These are phyloP conservation scores for Haplochromis burtoni DNA, from an alignment of 2,113 vertebrate genomes.

Conservation along the genomic window DNA sequence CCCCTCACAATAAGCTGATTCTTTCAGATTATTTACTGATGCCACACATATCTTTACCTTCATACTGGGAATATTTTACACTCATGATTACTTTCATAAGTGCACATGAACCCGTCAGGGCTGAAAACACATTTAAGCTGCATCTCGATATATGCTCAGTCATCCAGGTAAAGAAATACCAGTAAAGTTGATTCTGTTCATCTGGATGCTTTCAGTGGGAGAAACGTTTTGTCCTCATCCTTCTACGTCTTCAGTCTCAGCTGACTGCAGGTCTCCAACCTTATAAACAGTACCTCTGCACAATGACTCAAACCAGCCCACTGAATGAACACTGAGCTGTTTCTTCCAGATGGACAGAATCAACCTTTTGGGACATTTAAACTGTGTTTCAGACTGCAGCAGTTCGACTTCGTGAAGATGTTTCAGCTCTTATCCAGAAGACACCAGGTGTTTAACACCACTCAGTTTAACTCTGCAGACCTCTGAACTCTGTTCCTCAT, in stretches of 20 bases:
- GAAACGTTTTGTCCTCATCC: neutral
- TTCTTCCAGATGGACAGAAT: neutral
- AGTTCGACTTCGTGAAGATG: neutral
- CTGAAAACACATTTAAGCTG: neutral
- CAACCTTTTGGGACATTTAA: neutral
- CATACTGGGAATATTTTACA: neutral
- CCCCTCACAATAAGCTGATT: neutral
- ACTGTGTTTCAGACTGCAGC: neutral
- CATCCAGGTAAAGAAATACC: neutral
- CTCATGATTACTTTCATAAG: neutral
- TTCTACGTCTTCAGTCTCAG: neutral
- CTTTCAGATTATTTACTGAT: neutral
- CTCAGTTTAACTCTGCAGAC: neutral
- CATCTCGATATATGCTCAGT: neutral
- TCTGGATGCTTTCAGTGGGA: neutral
- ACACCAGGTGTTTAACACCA: neutral
- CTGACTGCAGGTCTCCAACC: neutral
- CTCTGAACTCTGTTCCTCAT: neutral
- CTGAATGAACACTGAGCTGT: neutral
- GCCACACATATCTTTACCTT: neutral
- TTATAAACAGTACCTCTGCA: neutral
- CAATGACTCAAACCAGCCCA: neutral
- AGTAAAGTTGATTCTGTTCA: neutral
- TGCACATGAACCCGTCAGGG: neutral
- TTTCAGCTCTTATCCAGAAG: neutral